Percentiles rank a stretch among this genome's conserved stretches.
These are phyloP conservation scores for Hirtodrosophila trivittata DNA, from an alignment of 2,888 invertebrate genomes.

Conservation along the genomic window DNA sequence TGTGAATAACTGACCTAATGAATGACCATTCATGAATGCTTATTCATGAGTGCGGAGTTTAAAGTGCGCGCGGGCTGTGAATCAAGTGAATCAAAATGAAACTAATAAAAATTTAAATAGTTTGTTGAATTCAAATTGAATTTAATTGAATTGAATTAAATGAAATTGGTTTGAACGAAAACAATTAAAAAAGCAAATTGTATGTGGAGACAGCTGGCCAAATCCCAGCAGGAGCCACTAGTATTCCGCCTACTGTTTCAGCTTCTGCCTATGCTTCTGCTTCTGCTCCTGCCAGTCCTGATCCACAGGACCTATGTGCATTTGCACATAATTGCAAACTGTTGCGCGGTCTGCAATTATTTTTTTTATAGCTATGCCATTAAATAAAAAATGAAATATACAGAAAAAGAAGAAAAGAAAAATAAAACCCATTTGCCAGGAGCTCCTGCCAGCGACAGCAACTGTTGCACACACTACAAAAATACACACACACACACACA, in stretches of 20 bases:
- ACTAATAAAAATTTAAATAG: constrained; percentile 30
- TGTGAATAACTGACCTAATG: constrained; percentile 33
- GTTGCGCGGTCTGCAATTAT: constrained; percentile 66
- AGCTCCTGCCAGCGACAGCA: constrained; percentile 34
- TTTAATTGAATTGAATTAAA: constrained; percentile 22
- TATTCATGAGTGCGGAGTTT: background rate
- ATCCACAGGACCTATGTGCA: constrained; percentile 42
- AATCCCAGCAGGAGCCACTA: background rate
- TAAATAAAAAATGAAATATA: constrained; percentile 50
- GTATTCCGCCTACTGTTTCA: too few species aligned
- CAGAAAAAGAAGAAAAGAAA: constrained; percentile 11
- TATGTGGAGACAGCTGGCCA: constrained; percentile 20
- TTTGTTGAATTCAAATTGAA: background rate
- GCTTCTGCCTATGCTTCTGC: background rate
- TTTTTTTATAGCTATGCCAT: constrained; percentile 45
- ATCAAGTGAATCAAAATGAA: constrained; percentile 37
- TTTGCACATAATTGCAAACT: constrained; percentile 76
- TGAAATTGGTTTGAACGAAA: constrained; percentile 37
- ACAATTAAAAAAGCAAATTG: constrained; percentile 64
- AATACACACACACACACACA: constrained; percentile 19
- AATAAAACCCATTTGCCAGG: constrained; percentile 17
- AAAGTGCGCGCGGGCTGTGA: constrained; percentile 42
- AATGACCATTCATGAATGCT: constrained; percentile 21
- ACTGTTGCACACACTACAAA: constrained; percentile 60
- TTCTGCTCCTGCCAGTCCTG: background rate